Conservation (phyloP, 2,888 invertebrate species). For the Caenorhabditis auriculariae region DNA sequence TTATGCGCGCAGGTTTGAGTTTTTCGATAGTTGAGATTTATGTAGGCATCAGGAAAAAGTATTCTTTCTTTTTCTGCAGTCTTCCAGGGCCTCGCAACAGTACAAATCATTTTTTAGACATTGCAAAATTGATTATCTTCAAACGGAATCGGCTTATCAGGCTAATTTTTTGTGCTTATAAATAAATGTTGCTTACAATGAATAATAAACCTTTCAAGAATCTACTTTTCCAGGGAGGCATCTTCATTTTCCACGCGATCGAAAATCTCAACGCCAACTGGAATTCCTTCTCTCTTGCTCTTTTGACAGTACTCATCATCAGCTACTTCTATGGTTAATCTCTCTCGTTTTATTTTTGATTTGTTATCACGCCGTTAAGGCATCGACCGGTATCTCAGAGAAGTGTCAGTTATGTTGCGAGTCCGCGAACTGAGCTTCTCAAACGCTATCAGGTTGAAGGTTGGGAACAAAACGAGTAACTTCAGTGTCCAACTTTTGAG, state of each 20-base stretch:
- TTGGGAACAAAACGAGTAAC: not conserved
- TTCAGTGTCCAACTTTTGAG: slow-evolving; percentile 9
- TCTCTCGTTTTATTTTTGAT: not conserved
- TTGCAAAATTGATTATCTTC: too few species aligned
- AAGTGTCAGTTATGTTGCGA: slow-evolving; percentile 47
- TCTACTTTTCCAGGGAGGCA: slow-evolving; percentile 48
- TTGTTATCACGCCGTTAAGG: too few species aligned
- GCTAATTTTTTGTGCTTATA: not conserved
- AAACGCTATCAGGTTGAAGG: slow-evolving; percentile 18
- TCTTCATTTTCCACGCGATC: slow-evolving; percentile 60
- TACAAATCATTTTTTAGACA: too few species aligned
- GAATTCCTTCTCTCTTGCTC: slow-evolving; percentile 55
- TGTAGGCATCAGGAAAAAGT: not conserved
- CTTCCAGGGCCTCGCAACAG: not conserved
- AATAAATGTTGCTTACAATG: not conserved
- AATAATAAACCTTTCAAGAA: not conserved
- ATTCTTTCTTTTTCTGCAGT: not conserved
- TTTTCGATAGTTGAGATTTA: not conserved
- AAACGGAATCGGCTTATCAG: too few species aligned
- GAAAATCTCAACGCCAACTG: slow-evolving; percentile 61
- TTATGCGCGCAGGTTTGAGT: slow-evolving; percentile 52
- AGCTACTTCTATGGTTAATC: slow-evolving; percentile 52
- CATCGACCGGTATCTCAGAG: slow-evolving; percentile 54
- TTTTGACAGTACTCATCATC: slow-evolving; percentile 52
- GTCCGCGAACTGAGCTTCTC: slow-evolving; percentile 22